Conservation (phyloP, 1,140 invertebrate species). For the Drosophila sulfurigaster region DNA sequence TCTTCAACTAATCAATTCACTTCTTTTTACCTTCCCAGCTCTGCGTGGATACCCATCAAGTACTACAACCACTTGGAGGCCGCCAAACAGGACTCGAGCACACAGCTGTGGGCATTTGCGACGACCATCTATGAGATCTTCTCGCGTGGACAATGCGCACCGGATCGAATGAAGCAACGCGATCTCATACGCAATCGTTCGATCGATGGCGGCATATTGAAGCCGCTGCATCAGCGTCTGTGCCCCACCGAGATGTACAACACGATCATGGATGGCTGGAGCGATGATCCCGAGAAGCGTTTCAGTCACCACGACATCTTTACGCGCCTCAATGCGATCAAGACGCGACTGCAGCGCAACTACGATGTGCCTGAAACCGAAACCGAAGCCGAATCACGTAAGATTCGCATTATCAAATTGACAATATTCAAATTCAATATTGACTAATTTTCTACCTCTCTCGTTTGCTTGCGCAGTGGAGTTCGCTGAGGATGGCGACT, state of each 20-base stretch:
- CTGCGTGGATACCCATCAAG: slow-evolving; percentile 94
- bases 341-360: slow-evolving; percentile 17
- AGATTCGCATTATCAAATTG: slow-evolving; percentile 1
- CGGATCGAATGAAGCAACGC: slow-evolving; percentile 37
- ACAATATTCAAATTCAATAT: background rate
- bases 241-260: slow-evolving; percentile 94
- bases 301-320: slow-evolving; percentile 89
- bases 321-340: slow-evolving; percentile 60
- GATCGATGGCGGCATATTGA: slow-evolving; percentile 85
- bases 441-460: background rate
- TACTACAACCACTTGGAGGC: slow-evolving; percentile 89
- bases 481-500: slow-evolving; percentile 12
- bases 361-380: slow-evolving; percentile 44
- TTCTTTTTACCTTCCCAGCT: slow-evolving; percentile 85
- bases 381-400: slow-evolving; percentile 36
- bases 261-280: slow-evolving; percentile 94
- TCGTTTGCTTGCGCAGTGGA: slow-evolving; percentile 16
- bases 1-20: too few relatives aligned
- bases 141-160: slow-evolving; percentile 88
- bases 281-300: slow-evolving; percentile 88
- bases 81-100: slow-evolving; percentile 88
- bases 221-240: slow-evolving; percentile 87
- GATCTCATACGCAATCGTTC: slow-evolving; percentile 79
- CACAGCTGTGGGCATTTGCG: slow-evolving; percentile 95
- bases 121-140: slow-evolving; percentile 97